A percentile compares a stretch with the other conserved stretches of the same genome.
Conservation (phyloP, 1,140 invertebrate genomes). For the Carposina sasakii region DNA sequence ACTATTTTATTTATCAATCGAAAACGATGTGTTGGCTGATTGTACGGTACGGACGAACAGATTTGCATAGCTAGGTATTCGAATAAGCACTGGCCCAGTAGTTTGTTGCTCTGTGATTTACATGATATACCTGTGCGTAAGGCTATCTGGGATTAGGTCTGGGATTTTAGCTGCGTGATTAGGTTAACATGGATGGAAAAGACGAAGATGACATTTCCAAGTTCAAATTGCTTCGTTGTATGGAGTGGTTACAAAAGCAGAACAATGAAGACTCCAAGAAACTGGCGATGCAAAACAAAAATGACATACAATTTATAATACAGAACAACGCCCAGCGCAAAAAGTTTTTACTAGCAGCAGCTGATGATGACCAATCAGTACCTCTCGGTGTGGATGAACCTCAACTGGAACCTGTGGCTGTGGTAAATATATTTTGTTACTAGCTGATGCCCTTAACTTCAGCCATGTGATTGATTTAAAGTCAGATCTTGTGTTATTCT, state of each 20-base stretch:
- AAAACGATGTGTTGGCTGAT: too few relatives aligned
- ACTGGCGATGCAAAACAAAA: conserved; percentile 41
- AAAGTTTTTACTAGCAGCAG: conserved; percentile 44
- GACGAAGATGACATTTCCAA: not conserved
- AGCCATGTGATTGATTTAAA: too few relatives aligned
- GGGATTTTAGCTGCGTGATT: too few relatives aligned
- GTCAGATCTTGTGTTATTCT: too few relatives aligned
- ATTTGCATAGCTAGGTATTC: too few relatives aligned
- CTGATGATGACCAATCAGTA: conserved; percentile 47
- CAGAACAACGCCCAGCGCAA: conserved; percentile 47
- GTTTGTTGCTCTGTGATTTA: too few relatives aligned
- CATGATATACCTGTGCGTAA: too few relatives aligned
- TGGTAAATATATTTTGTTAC: conserved; percentile 36
- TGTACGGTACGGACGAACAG: too few relatives aligned
- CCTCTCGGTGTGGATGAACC: conserved; percentile 44
- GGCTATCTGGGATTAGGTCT: too few relatives aligned
- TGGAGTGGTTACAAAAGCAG: conserved; percentile 50
- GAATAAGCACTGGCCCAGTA: too few relatives aligned
- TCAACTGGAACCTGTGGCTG: conserved; percentile 34
- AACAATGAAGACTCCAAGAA: conserved; percentile 41
- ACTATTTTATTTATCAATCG: too few relatives aligned
- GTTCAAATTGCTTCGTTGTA: conserved; percentile 30
- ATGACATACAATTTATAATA: conserved; percentile 57
- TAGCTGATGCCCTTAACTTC: too few relatives aligned
- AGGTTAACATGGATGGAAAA: not conserved